These are phyloP conservation scores for Colinus virginianus DNA, from an alignment of 2,113 vertebrate genomes.

Conservation along the genomic window DNA sequence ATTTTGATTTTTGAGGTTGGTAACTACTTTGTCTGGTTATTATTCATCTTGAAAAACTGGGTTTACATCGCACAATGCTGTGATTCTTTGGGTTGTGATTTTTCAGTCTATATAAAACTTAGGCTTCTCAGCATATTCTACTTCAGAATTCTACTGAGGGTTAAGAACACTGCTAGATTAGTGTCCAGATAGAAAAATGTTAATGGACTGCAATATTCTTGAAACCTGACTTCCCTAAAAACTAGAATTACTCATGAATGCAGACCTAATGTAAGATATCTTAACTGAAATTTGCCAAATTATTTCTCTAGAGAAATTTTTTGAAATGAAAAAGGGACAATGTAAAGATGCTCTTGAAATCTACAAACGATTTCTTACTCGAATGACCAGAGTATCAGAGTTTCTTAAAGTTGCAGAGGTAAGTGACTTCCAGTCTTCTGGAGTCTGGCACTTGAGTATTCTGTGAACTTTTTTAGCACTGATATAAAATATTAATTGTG, in stretches of 20 bases:
- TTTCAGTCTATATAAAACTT: background rate
- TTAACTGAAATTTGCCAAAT: conserved; percentile 24
- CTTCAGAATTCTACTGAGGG: background rate
- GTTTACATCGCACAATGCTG: background rate
- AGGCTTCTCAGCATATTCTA: background rate
- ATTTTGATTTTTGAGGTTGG: background rate
- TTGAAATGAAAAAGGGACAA: conserved; percentile 99
- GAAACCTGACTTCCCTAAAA: background rate
- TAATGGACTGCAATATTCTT: background rate
- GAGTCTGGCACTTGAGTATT: background rate
- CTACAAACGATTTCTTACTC: conserved; percentile 97
- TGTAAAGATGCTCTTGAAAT: conserved; percentile 99
- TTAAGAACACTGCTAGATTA: background rate
- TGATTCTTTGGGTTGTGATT: background rate
- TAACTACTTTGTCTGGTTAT: background rate
- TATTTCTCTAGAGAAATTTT: conserved; percentile 92
- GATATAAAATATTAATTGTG: background rate
- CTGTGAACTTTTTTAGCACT: background rate
- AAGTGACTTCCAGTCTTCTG: conserved; percentile 58
- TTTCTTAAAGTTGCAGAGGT: conserved; percentile 99
- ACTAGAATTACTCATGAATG: background rate
- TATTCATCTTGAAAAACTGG: background rate
- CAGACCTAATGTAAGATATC: background rate
- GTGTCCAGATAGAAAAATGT: background rate
- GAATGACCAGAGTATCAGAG: conserved; percentile 98